A percentile compares a stretch with the other conserved stretches of the same genome.
Evolutionary conservation across 1,140 invertebrate genomes (phyloP).

Genomic region (Maniola jurtina): DNA sequence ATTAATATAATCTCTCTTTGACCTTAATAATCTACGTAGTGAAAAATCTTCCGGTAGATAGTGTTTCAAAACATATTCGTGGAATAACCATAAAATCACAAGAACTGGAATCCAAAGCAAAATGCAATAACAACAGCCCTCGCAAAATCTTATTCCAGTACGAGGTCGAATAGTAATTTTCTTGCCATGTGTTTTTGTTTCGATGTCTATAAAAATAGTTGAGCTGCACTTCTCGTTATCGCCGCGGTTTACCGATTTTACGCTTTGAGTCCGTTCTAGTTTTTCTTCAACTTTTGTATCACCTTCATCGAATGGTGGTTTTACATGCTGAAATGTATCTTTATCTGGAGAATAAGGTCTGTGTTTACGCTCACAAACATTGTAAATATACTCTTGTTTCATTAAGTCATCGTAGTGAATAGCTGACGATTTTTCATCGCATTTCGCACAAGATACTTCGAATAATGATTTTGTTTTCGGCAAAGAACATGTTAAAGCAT

Average conservation of each 20-base stretch:
- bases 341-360: constrained; percentile 13
- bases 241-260: background rate
- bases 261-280: background rate
- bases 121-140: constrained; percentile 51
- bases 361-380: constrained; percentile 1
- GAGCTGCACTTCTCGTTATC: constrained; percentile 25
- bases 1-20: constrained; percentile 1
- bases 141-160: constrained; percentile 38
- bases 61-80: constrained; percentile 47
- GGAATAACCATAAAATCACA: constrained; percentile 47
- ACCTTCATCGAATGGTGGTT: constrained; percentile 9
- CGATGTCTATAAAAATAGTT: constrained; percentile 37
- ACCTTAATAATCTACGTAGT: background rate
- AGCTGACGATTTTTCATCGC: constrained; percentile 40
- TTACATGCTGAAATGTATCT: constrained; percentile 1
- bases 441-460: constrained; percentile 35
- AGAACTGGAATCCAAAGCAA: constrained; percentile 55
- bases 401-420: constrained; percentile 49
- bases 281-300: background rate
- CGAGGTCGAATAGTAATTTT: constrained; percentile 33
- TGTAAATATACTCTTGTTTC: constrained; percentile 27
- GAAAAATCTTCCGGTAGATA: constrained; percentile 20
- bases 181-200: constrained; percentile 31
- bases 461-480: constrained; percentile 49
- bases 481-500: constrained; percentile 42